Evolutionary conservation across 2,888 invertebrate genomes (phyloP).

Genomic region (Tetragonula carbonaria): DNA sequence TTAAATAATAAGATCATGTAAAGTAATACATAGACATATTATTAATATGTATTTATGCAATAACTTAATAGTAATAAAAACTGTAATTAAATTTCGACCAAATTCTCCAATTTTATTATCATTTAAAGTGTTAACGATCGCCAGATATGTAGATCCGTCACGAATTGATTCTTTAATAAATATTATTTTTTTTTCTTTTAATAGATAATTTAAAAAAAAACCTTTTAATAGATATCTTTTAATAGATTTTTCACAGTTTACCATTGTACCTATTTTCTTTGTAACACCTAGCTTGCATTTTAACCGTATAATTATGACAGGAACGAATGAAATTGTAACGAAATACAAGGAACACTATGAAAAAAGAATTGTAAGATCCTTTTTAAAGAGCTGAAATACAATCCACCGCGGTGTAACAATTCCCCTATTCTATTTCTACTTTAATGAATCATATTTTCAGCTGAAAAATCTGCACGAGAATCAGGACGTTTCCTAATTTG

Average conservation of each 20-base stretch:
- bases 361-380: background rate
- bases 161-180: background rate
- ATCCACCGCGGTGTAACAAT: background rate
- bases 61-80: no score
- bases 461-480: background rate
- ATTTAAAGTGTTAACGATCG: background rate
- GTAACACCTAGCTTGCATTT: background rate
- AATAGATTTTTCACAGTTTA: background rate
- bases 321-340: background rate
- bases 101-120: background rate
- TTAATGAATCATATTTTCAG: background rate
- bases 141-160: background rate
- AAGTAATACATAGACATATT: no score
- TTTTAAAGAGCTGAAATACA: background rate
- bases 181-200: background rate
- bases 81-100: no score
- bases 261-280: background rate
- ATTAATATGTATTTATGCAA: no score
- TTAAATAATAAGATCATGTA: no score
- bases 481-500: background rate
- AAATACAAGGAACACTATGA: background rate
- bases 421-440: background rate
- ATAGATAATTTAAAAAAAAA: background rate
- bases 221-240: background rate
- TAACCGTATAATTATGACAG: background rate